Evolutionary conservation across 2,888 invertebrate species (phyloP), one percentile per base, ranked within the genome.

Genomic region (Coronaproctus castanopsis): DNA sequence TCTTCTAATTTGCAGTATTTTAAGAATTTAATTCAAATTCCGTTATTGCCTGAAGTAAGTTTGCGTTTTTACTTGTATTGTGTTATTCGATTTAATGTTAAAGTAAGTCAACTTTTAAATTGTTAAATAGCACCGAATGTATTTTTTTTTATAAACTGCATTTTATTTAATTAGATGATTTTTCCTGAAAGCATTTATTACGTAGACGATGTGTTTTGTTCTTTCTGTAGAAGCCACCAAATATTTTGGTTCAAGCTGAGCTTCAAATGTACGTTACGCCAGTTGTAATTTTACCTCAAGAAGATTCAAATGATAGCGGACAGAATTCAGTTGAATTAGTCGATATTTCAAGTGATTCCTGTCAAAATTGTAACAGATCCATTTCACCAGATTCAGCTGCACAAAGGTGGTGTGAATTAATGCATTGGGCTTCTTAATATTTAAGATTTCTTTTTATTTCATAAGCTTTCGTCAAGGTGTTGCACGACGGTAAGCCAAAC

Each of bases 1-100:
- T 87, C 93, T 14, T 84, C 87, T 68, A 92, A 87, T 66, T 78
- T 97, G 66, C 98, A 98, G 73, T 99, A 98, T 76, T 98, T 97
- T 74, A 88, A 92, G 69, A 89, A 91, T 71, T 78, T 98, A 54
- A 89, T 98, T 62, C 87, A 88, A 58, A 84, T 97, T 65, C 96
- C 97, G 2, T 80, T 85, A 50, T 75, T 98, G 68, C 96, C 97
- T 2, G 85, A 90, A 71, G 85, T 85, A 73, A 59, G 63, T 62
- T 59, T 60, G 52, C 14, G 21, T 5, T 36, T 21, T 10, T 48
- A 60, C 52, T 21, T 60, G 20, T 22, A 52, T 48, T 58, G 54
- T 53, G 54, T 51, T 62, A 57, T 54, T 61, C 54, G 58, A 52
- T 21, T 55, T 36, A 22, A 23, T 20, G 49, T 21, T 21, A 24